These are phyloP conservation scores for Copsychus sechellarum DNA, from an alignment of 2,113 vertebrate species.

Conservation along the genomic window DNA sequence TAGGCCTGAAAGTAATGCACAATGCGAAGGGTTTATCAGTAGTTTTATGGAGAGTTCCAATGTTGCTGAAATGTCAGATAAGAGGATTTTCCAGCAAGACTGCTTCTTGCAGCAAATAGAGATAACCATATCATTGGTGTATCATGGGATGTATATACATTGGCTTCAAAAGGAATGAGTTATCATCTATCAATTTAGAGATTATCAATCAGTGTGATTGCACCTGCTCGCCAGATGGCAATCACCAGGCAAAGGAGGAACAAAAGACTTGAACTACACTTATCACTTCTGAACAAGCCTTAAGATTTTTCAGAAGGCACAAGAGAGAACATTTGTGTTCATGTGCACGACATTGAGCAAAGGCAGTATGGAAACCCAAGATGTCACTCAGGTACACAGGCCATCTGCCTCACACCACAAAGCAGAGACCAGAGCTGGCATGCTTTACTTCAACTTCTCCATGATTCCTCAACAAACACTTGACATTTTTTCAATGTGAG, in stretches of 20 bases:
- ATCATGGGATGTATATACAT: not conserved
- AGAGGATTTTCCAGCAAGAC: not conserved
- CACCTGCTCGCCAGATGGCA: not conserved
- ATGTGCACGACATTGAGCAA: not conserved
- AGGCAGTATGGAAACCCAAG: not conserved
- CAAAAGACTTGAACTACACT: not conserved
- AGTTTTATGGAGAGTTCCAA: not conserved
- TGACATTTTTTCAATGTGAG: not conserved
- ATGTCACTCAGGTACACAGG: not conserved
- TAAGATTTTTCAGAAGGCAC: not conserved
- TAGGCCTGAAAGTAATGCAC: not conserved
- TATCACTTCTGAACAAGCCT: not conserved
- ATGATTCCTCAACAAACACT: not conserved
- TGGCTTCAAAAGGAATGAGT: not conserved
- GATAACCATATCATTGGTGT: not conserved
- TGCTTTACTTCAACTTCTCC: not conserved
- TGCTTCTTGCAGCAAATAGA: not conserved
- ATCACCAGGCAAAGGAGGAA: not conserved
- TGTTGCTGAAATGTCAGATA: not conserved
- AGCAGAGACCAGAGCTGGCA: not conserved
- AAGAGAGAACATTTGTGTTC: not conserved
- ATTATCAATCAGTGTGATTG: not conserved
- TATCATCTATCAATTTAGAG: not conserved
- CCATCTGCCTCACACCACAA: rapidly evolving
- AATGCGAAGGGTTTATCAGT: not conserved